These are phyloP conservation scores for Noctua janthina DNA, from an alignment of 2,888 invertebrate species.

Conservation along the genomic window DNA sequence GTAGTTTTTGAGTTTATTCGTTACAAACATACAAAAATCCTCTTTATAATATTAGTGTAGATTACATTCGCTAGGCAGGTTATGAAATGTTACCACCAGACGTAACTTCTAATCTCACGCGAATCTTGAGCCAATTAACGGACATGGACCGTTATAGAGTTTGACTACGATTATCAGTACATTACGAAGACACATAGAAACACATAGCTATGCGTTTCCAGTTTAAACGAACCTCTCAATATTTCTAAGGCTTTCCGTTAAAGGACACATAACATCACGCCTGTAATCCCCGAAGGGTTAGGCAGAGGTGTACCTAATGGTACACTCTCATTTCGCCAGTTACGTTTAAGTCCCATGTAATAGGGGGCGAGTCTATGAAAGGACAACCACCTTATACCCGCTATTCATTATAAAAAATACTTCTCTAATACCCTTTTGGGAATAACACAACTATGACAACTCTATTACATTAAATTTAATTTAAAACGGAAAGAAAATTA, in stretches of 20 bases:
- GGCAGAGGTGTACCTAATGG: not conserved
- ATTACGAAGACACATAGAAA: not conserved
- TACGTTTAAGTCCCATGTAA: not conserved
- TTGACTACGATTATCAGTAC: not conserved
- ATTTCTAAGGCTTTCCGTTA: not conserved
- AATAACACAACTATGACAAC: not conserved
- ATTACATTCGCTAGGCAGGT: constrained; percentile 1
- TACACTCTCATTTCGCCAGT: not conserved
- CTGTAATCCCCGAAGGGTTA: not conserved
- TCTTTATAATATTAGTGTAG: no score
- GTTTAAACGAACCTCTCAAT: not conserved
- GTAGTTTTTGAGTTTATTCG: no score
- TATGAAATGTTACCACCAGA: constrained; percentile 14
- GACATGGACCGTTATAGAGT: constrained; percentile 4
- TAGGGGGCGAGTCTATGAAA: not conserved
- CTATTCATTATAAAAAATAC: not conserved
- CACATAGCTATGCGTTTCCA: not conserved
- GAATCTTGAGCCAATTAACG: constrained; percentile 32
- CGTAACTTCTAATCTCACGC: constrained; percentile 15
- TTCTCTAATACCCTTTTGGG: not conserved
- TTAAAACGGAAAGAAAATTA: not conserved
- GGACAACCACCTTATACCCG: not conserved
- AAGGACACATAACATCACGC: not conserved
- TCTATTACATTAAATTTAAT: not conserved
- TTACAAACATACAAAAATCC: not conserved